Conservation (phyloP, 2,797 vertebrate species). For the Gambusia yucatana region DNA sequence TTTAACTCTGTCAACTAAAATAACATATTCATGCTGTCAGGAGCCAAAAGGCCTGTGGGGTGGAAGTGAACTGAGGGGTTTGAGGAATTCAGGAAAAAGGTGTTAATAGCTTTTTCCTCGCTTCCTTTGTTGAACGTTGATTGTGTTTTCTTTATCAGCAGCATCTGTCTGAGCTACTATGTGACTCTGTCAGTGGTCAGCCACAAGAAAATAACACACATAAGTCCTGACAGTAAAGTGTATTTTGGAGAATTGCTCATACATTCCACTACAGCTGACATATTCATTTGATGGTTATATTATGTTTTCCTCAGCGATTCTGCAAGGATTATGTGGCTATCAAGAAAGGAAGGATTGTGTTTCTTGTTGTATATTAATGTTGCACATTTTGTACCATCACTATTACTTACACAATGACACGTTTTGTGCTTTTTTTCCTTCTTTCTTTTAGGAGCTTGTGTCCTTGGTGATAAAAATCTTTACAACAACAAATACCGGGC, state of each 20-base stretch:
- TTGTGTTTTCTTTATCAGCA: constrained; percentile 35
- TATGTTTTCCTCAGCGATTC: constrained; percentile 1
- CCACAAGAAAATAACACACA: constrained; percentile 34
- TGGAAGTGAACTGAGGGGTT: constrained; percentile 50
- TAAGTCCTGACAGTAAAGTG: constrained; percentile 28
- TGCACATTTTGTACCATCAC: constrained; percentile 35
- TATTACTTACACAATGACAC: constrained; percentile 50
- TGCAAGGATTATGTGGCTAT: constrained; percentile 5
- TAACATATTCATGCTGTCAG: constrained; percentile 36
- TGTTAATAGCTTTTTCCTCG: constrained; percentile 44
- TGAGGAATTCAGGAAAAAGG: constrained; percentile 34
- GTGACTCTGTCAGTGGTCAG: constrained; percentile 32
- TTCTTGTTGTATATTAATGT: constrained; percentile 7
- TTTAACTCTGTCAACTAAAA: constrained; percentile 47
- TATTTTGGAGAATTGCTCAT: constrained; percentile 50
- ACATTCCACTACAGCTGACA: constrained; percentile 54
- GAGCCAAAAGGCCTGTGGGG: constrained; percentile 33
- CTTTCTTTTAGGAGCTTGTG: constrained; percentile 43
- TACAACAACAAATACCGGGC: constrained; percentile 69
- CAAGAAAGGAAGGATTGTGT: not conserved
- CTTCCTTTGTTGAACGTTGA: constrained; percentile 40
- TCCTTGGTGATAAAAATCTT: constrained; percentile 74
- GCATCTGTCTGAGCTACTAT: constrained; percentile 34
- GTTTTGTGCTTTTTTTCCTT: constrained; percentile 50
- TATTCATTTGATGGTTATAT: constrained; percentile 49